phyloP scores from a whole-genome alignment of 2,113 vertebrate genomes.

The Girardinichthys multiradiatus region DNA sequence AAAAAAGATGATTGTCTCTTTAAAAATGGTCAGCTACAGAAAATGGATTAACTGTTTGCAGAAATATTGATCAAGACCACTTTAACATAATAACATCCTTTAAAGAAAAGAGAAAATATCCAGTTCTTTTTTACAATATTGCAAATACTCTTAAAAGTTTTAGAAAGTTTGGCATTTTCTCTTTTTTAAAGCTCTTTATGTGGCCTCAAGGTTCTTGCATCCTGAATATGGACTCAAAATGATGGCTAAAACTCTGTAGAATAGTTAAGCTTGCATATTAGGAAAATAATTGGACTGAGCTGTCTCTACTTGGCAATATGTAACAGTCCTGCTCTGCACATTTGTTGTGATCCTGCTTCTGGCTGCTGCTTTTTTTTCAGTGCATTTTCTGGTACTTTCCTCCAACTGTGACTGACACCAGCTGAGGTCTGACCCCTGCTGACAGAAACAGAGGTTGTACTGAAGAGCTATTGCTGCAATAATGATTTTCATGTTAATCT shows the following conservation, averaged over 20 bases:
- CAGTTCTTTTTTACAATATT: too few relatives aligned
- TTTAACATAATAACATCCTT: background rate
- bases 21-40: background rate
- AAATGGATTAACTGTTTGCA: background rate
- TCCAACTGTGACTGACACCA: constrained; percentile 51
- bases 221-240: constrained; percentile 46
- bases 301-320: constrained; percentile 49
- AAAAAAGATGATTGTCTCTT: too few relatives aligned
- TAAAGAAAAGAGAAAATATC: background rate
- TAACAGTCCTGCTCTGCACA: constrained; percentile 45
- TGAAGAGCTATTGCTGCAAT: constrained; percentile 54
- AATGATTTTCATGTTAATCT: constrained; percentile 27
- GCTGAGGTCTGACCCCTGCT: constrained; percentile 77
- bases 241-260: constrained; percentile 30
- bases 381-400: constrained; percentile 40
- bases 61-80: background rate
- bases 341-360: constrained; percentile 58
- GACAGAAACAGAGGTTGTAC: constrained; percentile 69
- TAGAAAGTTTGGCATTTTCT: background rate
- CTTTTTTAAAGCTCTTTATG: background rate
- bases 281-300: constrained; percentile 37
- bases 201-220: constrained; percentile 27
- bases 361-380: constrained; percentile 36
- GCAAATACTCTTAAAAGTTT: background rate
- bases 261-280: constrained; percentile 47